These are phyloP conservation scores for Actinostola sp. DNA, from an alignment of 92 coral and sea anemone genomes.

Conservation along the genomic window DNA sequence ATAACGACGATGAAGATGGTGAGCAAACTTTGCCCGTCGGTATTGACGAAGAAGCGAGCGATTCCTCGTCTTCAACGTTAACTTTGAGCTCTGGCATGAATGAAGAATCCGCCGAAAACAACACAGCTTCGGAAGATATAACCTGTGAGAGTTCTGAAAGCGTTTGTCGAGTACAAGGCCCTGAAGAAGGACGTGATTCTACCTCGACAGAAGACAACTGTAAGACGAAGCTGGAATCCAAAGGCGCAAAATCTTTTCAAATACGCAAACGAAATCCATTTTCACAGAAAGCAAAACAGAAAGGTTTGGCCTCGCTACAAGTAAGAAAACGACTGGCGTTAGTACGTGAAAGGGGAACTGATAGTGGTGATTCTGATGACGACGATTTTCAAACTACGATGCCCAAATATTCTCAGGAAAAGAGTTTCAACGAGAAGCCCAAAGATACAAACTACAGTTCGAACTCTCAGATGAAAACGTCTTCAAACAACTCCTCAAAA, in stretches of 20 bases:
- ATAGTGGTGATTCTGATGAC: slow-evolving; percentile 27
- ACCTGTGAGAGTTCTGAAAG: too few species aligned
- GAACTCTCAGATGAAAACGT: not conserved
- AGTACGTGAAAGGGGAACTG: not conserved
- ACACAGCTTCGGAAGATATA: not conserved
- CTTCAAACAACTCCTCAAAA: not conserved
- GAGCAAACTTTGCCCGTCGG: not conserved
- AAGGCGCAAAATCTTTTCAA: too few species aligned
- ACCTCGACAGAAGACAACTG: too few species aligned
- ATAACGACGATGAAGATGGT: slow-evolving; percentile 15
- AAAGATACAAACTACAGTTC: not conserved
- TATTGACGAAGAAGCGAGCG: slow-evolving; percentile 2
- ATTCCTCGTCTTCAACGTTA: not conserved
- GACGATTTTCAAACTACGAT: slow-evolving; percentile 14
- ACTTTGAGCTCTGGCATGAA: not conserved
- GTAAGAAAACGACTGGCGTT: not conserved
- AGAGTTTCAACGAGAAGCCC: not conserved
- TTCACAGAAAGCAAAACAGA: slow-evolving; percentile 1
- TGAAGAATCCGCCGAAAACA: not conserved
- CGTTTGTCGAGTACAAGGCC: too few species aligned
- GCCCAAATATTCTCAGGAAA: slow-evolving; percentile 3
- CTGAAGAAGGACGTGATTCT: too few species aligned
- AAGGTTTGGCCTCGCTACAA: not conserved
- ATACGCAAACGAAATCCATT: slow-evolving; percentile 10
- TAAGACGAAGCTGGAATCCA: too few species aligned